A percentile compares a stretch with the other conserved stretches of the same genome.
These are phyloP conservation scores for Dicrurus megarhynchus DNA, from an alignment of 2,113 vertebrate genomes.

Conservation along the genomic window DNA sequence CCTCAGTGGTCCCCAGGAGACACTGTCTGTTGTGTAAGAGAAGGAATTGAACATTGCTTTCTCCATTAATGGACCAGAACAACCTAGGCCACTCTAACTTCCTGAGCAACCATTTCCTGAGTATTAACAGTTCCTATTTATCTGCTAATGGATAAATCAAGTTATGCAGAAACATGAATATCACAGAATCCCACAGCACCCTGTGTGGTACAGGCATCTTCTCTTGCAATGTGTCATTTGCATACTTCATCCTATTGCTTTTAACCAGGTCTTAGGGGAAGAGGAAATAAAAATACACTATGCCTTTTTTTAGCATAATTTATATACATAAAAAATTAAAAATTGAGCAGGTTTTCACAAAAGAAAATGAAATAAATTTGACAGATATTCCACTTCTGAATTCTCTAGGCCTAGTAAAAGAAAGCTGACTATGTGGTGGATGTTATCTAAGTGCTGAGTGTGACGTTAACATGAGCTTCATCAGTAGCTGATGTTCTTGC, in stretches of 20 bases:
- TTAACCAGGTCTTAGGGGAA: not conserved
- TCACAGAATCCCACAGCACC: not conserved
- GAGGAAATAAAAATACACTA: not conserved
- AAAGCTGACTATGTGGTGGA: not conserved
- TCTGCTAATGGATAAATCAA: conserved; percentile 22
- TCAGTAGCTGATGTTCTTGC: not conserved
- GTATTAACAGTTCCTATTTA: not conserved
- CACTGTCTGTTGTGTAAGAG: not conserved
- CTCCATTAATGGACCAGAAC: not conserved
- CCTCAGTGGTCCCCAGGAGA: not conserved
- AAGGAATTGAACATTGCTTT: not conserved
- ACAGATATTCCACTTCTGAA: not conserved
- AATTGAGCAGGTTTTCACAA: not conserved
- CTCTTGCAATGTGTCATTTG: not conserved
- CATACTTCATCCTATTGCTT: not conserved
- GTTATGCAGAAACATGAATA: not conserved
- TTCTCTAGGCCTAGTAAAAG: not conserved
- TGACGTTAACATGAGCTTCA: not conserved
- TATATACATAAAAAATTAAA: not conserved
- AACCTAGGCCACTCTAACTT: not conserved
- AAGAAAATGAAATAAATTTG: not conserved
- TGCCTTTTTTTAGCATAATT: not conserved
- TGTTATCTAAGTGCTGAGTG: not conserved
- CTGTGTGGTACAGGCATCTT: rapidly evolving
- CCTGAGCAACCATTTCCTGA: not conserved